These are phyloP conservation scores for Cephus cinctus DNA, from an alignment of 1,140 invertebrate species.

Conservation along the genomic window DNA sequence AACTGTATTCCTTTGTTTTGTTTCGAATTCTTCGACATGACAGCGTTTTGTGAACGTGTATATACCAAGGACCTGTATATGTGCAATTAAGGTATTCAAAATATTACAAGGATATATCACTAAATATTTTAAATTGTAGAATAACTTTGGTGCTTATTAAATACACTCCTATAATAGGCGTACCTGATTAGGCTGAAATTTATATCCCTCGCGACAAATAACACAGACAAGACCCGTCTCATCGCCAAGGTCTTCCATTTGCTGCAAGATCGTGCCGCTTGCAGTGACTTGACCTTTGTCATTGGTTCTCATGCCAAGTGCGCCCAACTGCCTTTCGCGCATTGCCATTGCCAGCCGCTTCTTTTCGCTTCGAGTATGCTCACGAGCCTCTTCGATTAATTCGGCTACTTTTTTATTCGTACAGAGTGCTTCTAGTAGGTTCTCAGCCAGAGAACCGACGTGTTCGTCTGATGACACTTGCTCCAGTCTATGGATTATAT, in stretches of 20 bases:
- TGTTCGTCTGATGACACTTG: conserved; percentile 97
- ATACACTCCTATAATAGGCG: conserved; percentile 7
- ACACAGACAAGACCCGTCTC: conserved; percentile 96
- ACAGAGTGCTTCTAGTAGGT: conserved; percentile 86
- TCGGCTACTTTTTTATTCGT: conserved; percentile 79
- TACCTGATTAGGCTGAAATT: conserved; percentile 86
- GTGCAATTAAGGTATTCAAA: background rate
- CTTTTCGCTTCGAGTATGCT: conserved; percentile 92
- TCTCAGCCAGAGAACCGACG: conserved; percentile 95
- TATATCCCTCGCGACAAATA: conserved; percentile 97
- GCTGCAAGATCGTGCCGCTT: conserved; percentile 84
- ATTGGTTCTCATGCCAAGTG: conserved; percentile 93
- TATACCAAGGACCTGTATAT: conserved; percentile 77
- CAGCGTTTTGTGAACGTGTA: conserved; percentile 97
- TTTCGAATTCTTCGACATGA: conserved; percentile 91
- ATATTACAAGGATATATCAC: background rate
- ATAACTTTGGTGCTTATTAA: background rate
- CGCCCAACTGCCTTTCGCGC: conserved; percentile 91
- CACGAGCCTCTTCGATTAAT: conserved; percentile 87
- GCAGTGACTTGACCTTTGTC: conserved; percentile 92
- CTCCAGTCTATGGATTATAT: conserved; percentile 92
- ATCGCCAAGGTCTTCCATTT: conserved; percentile 93
- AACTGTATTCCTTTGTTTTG: conserved; percentile 78
- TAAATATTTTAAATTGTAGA: conserved; percentile 7
- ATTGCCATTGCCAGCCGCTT: conserved; percentile 97